Percentiles rank a stretch among this genome's conserved stretches.
phyloP scores from a whole-genome alignment of 2,888 invertebrate species.

The Amphipyra berbera region DNA sequence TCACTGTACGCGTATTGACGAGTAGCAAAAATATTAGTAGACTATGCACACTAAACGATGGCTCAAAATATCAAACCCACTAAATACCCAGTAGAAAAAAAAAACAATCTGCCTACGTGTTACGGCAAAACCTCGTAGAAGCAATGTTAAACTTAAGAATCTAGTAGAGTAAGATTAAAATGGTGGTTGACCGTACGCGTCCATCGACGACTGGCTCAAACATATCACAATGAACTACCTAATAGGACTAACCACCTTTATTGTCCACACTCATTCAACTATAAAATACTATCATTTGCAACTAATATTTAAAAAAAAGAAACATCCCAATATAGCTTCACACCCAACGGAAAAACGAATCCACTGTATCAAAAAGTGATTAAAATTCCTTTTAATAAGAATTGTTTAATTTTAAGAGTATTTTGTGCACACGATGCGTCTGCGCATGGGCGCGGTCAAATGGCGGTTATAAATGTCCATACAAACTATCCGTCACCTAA shows the following conservation, averaged over 20 bases:
- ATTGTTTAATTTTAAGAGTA: constrained; percentile 73
- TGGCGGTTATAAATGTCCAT: constrained; percentile 65
- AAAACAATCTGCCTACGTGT: constrained; percentile 71
- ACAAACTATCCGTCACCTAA: constrained; percentile 59
- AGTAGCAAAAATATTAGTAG: constrained; percentile 88
- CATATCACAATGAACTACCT: constrained; percentile 78
- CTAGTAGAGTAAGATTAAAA: constrained; percentile 81
- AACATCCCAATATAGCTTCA: constrained; percentile 66
- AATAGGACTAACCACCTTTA: constrained; percentile 81
- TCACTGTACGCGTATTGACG: constrained; percentile 75
- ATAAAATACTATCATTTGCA: constrained; percentile 82
- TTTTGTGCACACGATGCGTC: constrained; percentile 79
- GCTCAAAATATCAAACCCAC: constrained; percentile 86
- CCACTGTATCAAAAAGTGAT: constrained; percentile 81
- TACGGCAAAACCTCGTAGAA: constrained; percentile 80
- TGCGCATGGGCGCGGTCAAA: constrained; percentile 58
- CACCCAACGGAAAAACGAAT: constrained; percentile 66
- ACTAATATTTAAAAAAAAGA: constrained; percentile 77
- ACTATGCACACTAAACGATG: constrained; percentile 85
- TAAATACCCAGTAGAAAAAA: constrained; percentile 85
- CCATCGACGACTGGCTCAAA: constrained; percentile 65
- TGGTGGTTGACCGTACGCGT: constrained; percentile 72
- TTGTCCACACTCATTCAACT: constrained; percentile 85
- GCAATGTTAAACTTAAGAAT: constrained; percentile 83
- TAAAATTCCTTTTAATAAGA: constrained; percentile 71